These are phyloP conservation scores for Pristiophorus japonicus DNA, from an alignment of 2,113 vertebrate genomes.

Conservation along the genomic window DNA sequence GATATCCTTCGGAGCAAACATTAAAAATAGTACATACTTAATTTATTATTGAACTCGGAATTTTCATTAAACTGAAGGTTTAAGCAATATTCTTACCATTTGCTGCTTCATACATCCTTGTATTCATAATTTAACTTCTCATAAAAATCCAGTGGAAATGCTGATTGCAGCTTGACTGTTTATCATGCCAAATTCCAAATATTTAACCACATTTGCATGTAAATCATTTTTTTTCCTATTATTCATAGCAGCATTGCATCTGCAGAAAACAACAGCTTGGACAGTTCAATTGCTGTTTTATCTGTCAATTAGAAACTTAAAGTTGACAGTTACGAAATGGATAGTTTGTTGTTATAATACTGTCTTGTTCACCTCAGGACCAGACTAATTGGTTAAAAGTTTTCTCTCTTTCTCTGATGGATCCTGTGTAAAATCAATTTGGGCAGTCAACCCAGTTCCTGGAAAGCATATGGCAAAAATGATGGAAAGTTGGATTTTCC, in stretches of 20 bases:
- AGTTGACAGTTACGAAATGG: neutral
- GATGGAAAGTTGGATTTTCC: neutral
- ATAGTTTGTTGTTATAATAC: neutral
- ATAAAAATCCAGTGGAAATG: neutral
- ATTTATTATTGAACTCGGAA: neutral
- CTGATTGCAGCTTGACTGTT: neutral
- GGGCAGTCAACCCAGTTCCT: neutral
- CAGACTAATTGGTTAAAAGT: neutral
- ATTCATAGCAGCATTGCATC: neutral
- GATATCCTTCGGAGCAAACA: neutral
- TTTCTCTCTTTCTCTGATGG: neutral
- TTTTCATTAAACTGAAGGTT: neutral
- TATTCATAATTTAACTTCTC: neutral
- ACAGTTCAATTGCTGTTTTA: neutral
- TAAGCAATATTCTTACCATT: neutral
- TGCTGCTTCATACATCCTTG: neutral
- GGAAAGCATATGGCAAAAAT: neutral
- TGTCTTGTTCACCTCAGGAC: neutral
- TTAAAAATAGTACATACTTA: neutral
- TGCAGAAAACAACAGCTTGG: neutral
- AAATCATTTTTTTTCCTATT: neutral
- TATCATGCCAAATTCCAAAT: neutral
- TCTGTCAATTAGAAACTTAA: neutral
- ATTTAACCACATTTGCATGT: neutral
- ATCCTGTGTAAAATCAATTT: neutral